Base-by-base conservation (phyloP, 2,113 vertebrate species). In the Rhinogobius similis region DNA sequence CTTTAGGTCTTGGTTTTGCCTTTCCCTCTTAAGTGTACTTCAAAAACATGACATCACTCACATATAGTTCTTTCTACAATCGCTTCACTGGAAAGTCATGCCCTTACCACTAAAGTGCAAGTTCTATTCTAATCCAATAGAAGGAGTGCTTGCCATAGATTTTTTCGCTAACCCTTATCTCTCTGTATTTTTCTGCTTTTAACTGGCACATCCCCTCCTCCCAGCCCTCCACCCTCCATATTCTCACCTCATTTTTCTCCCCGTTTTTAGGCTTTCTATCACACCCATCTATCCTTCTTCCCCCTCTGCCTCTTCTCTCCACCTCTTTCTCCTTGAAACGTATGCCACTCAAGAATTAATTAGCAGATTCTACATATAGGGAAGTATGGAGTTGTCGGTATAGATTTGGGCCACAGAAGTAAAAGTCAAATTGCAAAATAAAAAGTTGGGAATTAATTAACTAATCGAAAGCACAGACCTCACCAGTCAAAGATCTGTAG, bases 181-280 rank as follows among this genome's bases (percentile, higher is more conserved):
- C 27, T 41, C 53, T 66, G 36, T 63, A 43, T 63, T 62, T 62
- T 23, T 43, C 36, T 53, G 16, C 65, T 63, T 65, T 32, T 43
- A n/a, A 48, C 48, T 50, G 46, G 46, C 46, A 50, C 41, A 55
- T 43, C 21, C 56, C 66, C 55, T 73, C 63, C 48, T 41, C 52
- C 29, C 48, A 24, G 46, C 63, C 65, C 64, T 67, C 72, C 69
- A 72, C 79, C 68, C 52, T 12, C 72, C 69, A 46, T 79, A 73
- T 74, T 50, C 78, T 74, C 58, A 73, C 77, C 72, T 76, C 67
- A 80, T 80, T 84, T 86, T 83, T 81, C 80, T 84, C 56, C 61
- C 58, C 53, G 81, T 85, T 81, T 70, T 83, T 80, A 77, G 65
- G 56, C 53, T 38, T 65, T 59, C 59, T 61, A 53, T 78, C 78